Percentiles rank a stretch among this genome's conserved stretches.
phyloP scores from a whole-genome alignment of 2,113 vertebrate genomes.

The Sturnus vulgaris region DNA sequence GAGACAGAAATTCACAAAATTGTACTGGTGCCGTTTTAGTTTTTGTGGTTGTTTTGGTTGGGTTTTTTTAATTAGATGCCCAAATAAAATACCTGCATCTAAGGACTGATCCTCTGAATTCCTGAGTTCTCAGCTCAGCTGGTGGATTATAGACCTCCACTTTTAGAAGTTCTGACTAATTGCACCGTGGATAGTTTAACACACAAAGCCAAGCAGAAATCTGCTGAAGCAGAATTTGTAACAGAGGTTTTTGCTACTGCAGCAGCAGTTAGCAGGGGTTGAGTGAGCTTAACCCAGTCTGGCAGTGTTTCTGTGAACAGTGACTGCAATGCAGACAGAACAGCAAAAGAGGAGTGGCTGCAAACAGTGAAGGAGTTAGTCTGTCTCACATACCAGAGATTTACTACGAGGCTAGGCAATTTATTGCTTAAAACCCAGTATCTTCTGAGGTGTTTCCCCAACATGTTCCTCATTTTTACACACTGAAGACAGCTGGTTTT shows the following conservation, averaged over 20 bases:
- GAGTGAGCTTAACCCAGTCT: not conserved
- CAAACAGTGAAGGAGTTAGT: not conserved
- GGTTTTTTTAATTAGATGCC: not conserved
- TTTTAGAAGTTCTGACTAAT: not conserved
- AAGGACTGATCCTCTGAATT: not conserved
- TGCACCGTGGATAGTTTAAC: not conserved
- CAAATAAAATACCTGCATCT: not conserved
- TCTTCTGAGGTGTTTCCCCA: not conserved
- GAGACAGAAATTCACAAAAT: not conserved
- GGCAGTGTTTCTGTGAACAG: not conserved
- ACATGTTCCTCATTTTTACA: not conserved
- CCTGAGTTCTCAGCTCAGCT: not conserved
- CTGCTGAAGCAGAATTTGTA: slow-evolving; percentile 1
- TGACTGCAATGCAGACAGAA: slow-evolving; percentile 45
- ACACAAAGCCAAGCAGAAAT: not conserved
- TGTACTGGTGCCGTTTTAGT: not conserved
- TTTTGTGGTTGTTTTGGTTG: not conserved
- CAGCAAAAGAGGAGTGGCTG: not conserved
- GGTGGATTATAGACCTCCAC: not conserved
- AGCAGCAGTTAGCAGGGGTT: slow-evolving; percentile 14
- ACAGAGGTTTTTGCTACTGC: not conserved
- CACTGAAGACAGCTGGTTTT: not conserved
- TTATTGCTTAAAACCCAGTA: not conserved
- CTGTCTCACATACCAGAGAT: not conserved
- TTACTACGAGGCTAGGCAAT: not conserved